Evolutionary conservation across 2,888 invertebrate genomes (phyloP).

Genomic region (Cheilosia scutellata): DNA sequence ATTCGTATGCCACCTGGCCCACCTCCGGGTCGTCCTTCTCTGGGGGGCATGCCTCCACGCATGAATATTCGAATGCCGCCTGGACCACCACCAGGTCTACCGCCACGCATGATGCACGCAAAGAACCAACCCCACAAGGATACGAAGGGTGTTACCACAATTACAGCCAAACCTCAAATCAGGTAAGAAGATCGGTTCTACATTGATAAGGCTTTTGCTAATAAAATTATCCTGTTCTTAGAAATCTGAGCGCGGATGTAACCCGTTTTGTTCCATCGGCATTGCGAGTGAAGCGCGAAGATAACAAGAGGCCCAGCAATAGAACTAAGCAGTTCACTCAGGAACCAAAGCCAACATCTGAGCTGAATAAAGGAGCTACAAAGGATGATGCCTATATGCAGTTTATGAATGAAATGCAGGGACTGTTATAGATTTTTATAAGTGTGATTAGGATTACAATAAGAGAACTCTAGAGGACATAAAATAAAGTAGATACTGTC

Average conservation of each 20-base stretch:
- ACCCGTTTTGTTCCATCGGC: conserved; percentile 98
- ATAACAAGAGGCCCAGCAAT: conserved; percentile 86
- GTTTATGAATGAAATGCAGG: conserved; percentile 99
- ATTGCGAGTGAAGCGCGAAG: conserved; percentile 94
- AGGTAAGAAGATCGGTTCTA: conserved; percentile 83
- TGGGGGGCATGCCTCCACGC: conserved; percentile 87
- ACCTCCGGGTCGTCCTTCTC: conserved; percentile 85
- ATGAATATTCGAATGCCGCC: conserved; percentile 87
- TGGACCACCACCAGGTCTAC: conserved; percentile 88
- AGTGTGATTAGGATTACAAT: background rate
- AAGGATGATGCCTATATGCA: conserved; percentile 99
- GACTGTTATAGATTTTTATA: conserved; percentile 88
- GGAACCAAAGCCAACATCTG: conserved; percentile 82
- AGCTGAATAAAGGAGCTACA: conserved; percentile 85
- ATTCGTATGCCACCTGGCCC: conserved; percentile 85
- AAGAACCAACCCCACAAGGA: conserved; percentile 91
- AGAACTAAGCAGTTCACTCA: conserved; percentile 85
- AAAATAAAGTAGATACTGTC: conserved; percentile 2
- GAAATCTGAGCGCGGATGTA: conserved; percentile 95
- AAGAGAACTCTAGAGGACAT: conserved; percentile 31
- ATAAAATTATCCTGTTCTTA: conserved; percentile 60
- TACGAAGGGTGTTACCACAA: conserved; percentile 90
- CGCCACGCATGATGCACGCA: conserved; percentile 86
- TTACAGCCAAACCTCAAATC: conserved; percentile 98
- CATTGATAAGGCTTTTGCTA: background rate